Conservation (phyloP, 2,113 vertebrate genomes). For the Capra hircus region DNA sequence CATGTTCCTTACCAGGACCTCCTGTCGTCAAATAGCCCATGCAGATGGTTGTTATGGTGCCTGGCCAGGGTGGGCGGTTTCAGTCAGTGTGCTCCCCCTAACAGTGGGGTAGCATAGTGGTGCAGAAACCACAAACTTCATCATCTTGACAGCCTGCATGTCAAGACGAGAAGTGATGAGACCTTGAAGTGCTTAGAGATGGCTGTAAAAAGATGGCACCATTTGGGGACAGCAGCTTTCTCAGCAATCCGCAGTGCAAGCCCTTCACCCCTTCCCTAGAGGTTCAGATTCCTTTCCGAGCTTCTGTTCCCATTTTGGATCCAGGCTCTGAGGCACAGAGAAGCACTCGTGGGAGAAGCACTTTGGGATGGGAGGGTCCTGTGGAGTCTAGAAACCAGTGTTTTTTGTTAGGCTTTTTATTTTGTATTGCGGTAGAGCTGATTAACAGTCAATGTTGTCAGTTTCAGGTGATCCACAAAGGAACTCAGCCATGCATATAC, state of each 20-base stretch:
- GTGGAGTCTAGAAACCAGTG: not conserved
- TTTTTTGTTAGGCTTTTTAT: not conserved
- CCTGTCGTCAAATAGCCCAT: not conserved
- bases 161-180: not conserved
- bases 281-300: not conserved
- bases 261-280: not conserved
- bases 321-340: not conserved
- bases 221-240: not conserved
- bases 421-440: not conserved
- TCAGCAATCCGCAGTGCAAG: not conserved
- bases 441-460: not conserved
- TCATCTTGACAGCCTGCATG: not conserved
- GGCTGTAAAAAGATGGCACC: not conserved
- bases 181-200: not conserved
- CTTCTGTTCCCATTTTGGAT: not conserved
- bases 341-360: not conserved
- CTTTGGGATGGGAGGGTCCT: not conserved
- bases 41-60: not conserved
- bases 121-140: not conserved
- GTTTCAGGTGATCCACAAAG: not conserved
- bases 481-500: not conserved
- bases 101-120: not conserved
- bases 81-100: not conserved
- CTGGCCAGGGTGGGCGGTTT: not conserved
- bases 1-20: not conserved